Base-by-base conservation (phyloP, 2,113 vertebrate species). In the Salvelinus alpinus region DNA sequence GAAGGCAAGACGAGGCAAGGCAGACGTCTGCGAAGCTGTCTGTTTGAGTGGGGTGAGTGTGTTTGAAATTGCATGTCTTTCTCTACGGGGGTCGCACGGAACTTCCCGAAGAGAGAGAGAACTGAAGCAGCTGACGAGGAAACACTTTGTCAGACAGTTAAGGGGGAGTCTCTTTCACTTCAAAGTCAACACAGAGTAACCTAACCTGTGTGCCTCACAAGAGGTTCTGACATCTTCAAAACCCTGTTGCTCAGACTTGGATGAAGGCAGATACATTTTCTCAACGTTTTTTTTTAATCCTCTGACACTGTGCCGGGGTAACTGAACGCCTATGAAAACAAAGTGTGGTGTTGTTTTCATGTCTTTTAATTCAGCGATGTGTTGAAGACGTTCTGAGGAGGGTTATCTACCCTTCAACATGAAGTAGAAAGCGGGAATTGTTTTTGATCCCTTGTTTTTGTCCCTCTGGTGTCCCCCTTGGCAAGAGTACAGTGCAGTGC, bases 401-500 rank as follows among this genome's bases (percentile, higher is more conserved):
- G 67, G 16, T 12, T 9, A 75, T 60, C 14, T 71, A 72, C 62
- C 75, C 72, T 73, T 83, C 73, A 47, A 64, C 47, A 70, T 84
- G 83, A 78, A 83, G 87, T 65, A 47, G 14, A 34, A 48, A 81
- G 71, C 69, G 44, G 48, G 72, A 44, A 34, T 77, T 88, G 69
- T 57, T 82, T 79, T 78, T 84, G 81, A 84, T 87, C 81, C 18
- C 18, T 13, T 22, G 34, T 34, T 34, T 34, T 6, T 44, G 9
- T 44, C 38, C 2, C 9, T 9, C 38, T 44, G 7, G n/a, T 3
- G 80, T 72, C 72, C 2, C 72, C 77, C 81, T 88, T 90, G 88
- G 87, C 84, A 87, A 81, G 69, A 51, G 2, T 76, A 80, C 77
- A 81, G 78, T 64, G 74, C 77, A 44, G 27, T 44, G 38, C 9